phyloP scores from a whole-genome alignment of 2,888 invertebrate species.

The Drosophila niveifrons region DNA sequence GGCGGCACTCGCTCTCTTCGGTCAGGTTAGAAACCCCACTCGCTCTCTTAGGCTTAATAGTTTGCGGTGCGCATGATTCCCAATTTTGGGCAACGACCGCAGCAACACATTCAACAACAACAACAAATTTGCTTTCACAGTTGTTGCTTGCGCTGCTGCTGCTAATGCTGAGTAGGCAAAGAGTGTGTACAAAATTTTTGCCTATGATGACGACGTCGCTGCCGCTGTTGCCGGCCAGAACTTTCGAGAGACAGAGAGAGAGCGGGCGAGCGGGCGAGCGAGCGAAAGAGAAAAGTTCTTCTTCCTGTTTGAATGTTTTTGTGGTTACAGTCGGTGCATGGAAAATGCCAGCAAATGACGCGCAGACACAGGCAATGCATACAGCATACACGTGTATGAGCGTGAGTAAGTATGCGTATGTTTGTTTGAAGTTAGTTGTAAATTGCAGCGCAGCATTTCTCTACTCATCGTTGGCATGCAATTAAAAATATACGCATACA shows the following conservation, averaged over 20 bases:
- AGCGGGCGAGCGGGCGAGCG: background rate
- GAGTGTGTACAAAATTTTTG: constrained; percentile 26
- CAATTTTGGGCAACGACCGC: constrained; percentile 66
- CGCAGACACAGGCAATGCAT: constrained; percentile 34
- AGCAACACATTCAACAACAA: constrained; percentile 22
- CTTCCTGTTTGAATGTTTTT: constrained; percentile 27
- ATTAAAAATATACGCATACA: constrained; percentile 9
- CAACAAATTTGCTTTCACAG: constrained; percentile 32
- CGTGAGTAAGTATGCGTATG: constrained; percentile 9
- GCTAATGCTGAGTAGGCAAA: constrained; percentile 26
- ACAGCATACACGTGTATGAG: constrained; percentile 7
- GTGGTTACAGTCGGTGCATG: constrained; percentile 32
- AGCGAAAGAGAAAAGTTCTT: constrained; percentile 8
- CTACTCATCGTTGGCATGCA: constrained; percentile 30
- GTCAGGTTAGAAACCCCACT: background rate
- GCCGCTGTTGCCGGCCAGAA: constrained; percentile 43
- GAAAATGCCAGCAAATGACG: constrained; percentile 52
- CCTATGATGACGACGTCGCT: constrained; percentile 24
- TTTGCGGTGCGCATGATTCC: constrained; percentile 62
- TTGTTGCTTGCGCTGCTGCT: constrained; percentile 24
- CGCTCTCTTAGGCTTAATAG: constrained; percentile 10
- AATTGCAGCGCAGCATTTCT: constrained; percentile 36
- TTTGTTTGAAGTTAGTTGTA: constrained; percentile 18
- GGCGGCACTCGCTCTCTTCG: constrained; percentile 10
- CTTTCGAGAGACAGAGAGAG: constrained; percentile 45